phyloP scores from a whole-genome alignment of 1,140 invertebrate genomes.

The Cecropterus lyciades region DNA sequence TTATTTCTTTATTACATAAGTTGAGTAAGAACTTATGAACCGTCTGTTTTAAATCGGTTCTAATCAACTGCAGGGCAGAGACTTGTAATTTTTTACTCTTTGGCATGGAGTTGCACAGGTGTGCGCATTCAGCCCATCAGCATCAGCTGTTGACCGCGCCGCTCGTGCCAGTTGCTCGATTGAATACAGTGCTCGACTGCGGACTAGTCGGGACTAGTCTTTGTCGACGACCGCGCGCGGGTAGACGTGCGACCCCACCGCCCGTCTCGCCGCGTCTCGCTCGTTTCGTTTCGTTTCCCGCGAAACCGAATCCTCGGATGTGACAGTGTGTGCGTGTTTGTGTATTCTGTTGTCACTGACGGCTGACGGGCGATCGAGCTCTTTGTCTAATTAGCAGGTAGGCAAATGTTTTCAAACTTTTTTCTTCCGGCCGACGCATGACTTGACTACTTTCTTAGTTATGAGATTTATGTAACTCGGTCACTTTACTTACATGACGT shows the following conservation, averaged over 20 bases:
- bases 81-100: neutral
- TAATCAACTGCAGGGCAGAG: neutral
- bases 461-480: slow-evolving; percentile 22
- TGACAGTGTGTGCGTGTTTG: slow-evolving; percentile 65
- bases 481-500: neutral
- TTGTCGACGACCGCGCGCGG: slow-evolving; percentile 63
- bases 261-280: slow-evolving; percentile 47
- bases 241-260: slow-evolving; percentile 56
- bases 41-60: no score
- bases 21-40: no score
- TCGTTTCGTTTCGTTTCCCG: slow-evolving; percentile 53
- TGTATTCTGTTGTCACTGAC: slow-evolving; percentile 67
- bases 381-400: slow-evolving; percentile 81
- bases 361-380: slow-evolving; percentile 54
- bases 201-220: slow-evolving; percentile 51
- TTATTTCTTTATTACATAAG: neutral
- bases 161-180: slow-evolving; percentile 61
- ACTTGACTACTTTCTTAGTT: slow-evolving; percentile 37
- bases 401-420: slow-evolving; percentile 60
- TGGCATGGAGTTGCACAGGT: neutral
- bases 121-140: slow-evolving; percentile 13
- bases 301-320: slow-evolving; percentile 50
- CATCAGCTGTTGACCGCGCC: slow-evolving; percentile 71
- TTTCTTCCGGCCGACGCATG: slow-evolving; percentile 39
- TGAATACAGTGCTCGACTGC: slow-evolving; percentile 15